Percentiles rank a stretch among this genome's conserved stretches.
Evolutionary conservation across 1,140 invertebrate genomes (phyloP).

Genomic region (Lerema accius): DNA sequence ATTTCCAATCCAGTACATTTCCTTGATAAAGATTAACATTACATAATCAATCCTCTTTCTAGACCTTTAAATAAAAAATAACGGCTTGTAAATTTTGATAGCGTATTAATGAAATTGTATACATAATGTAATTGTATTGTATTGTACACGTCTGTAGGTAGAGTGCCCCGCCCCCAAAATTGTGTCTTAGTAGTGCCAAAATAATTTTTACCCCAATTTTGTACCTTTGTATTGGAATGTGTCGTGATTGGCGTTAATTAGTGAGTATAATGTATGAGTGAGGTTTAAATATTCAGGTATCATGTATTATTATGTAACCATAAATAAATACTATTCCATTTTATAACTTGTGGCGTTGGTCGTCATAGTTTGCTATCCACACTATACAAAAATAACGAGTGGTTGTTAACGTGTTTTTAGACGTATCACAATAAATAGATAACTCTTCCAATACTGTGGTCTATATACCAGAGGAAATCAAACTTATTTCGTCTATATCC

Average conservation of each 20-base stretch:
- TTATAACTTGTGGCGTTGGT: not conserved
- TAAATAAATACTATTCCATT: not conserved
- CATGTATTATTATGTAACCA: too few species aligned
- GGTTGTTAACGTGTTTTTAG: too few species aligned
- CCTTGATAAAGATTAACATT: conserved; percentile 1
- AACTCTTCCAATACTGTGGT: too few species aligned
- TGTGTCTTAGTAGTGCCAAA: conserved; percentile 75
- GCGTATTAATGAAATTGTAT: conserved; percentile 19
- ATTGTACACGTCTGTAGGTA: conserved; percentile 15
- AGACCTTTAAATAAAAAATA: conserved; percentile 18
- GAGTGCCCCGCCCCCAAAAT: conserved; percentile 47
- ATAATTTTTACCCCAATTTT: conserved; percentile 54
- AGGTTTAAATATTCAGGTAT: too few species aligned
- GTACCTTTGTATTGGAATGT: conserved; percentile 48
- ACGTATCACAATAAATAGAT: too few species aligned
- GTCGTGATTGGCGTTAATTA: conserved; percentile 23
- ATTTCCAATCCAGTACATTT: conserved; percentile 1
- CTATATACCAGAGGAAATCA: too few species aligned
- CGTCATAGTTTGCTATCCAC: too few species aligned
- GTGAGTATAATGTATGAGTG: too few species aligned
- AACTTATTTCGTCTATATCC: too few species aligned
- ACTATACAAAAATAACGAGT: too few species aligned
- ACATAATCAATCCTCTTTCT: conserved; percentile 5
- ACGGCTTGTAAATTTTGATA: conserved; percentile 22
- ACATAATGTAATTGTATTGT: conserved; percentile 8